These are phyloP conservation scores for Andinoacara biseriatus DNA, from an alignment of 2,113 vertebrate species.

Conservation along the genomic window DNA sequence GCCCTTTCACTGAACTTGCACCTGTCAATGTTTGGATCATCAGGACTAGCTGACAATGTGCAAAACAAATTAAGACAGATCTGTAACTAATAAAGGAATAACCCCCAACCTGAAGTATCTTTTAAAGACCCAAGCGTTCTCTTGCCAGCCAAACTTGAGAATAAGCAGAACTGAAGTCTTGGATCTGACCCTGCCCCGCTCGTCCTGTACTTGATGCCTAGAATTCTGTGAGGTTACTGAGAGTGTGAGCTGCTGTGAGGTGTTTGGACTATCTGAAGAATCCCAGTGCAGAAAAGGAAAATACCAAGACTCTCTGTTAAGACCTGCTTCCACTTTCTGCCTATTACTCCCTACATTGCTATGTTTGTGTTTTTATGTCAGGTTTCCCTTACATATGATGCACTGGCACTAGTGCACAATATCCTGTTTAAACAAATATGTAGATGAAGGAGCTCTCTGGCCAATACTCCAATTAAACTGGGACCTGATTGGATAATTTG, in stretches of 20 bases:
- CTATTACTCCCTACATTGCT: conserved; percentile 54
- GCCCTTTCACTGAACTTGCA: conserved; percentile 67
- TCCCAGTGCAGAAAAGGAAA: conserved; percentile 56
- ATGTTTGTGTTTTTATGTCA: conserved; percentile 83
- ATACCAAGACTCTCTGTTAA: conserved; percentile 58
- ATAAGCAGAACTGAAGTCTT: conserved; percentile 43
- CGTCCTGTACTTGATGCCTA: conserved; percentile 26
- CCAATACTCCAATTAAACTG: conserved; percentile 58
- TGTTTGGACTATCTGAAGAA: conserved; percentile 68
- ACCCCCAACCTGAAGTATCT: conserved; percentile 42
- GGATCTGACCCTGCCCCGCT: conserved; percentile 33
- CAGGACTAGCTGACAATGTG: conserved; percentile 34
- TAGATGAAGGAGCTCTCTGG: conserved; percentile 65
- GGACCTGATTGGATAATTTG: conserved; percentile 63
- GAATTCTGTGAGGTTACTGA: conserved; percentile 39
- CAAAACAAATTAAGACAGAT: conserved; percentile 31
- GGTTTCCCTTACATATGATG: conserved; percentile 78
- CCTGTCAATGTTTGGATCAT: conserved; percentile 59
- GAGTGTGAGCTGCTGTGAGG: conserved; percentile 32
- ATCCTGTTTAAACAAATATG: conserved; percentile 81
- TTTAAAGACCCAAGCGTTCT: conserved; percentile 48
- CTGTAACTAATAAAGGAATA: conserved; percentile 27
- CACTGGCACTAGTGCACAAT: conserved; percentile 77
- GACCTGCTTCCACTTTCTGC: conserved; percentile 52
- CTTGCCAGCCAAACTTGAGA: conserved; percentile 44